Percentiles rank a stretch among this genome's conserved stretches.
phyloP scores from a whole-genome alignment of 1,140 invertebrate genomes.

The Drosophila nasuta region DNA sequence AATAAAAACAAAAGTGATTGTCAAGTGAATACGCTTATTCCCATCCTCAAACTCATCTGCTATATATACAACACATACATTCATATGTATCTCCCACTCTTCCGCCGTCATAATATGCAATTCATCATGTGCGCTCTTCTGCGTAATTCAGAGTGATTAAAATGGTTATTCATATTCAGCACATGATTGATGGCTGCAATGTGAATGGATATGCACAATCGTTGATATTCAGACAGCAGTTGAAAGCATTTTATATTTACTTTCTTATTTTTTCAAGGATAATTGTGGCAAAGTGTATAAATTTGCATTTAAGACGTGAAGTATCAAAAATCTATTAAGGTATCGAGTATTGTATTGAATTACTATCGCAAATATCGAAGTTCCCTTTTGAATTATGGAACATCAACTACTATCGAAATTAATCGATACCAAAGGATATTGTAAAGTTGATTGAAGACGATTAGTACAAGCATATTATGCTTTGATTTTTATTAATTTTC shows the following conservation, averaged over 20 bases:
- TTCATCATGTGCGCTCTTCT: conserved; percentile 81
- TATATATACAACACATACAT: not conserved
- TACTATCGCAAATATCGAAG: no score
- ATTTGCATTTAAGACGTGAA: no score
- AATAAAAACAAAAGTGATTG: conserved; percentile 84
- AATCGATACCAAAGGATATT: no score
- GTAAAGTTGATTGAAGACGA: no score
- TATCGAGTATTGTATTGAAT: no score
- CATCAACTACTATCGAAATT: no score
- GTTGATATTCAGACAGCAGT: conserved; percentile 41
- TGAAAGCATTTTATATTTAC: not conserved
- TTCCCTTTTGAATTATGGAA: no score
- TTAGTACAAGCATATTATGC: no score
- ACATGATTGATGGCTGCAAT: conserved; percentile 67
- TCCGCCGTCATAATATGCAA: conserved; percentile 56
- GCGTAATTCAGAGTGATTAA: conserved; percentile 77
- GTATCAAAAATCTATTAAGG: no score
- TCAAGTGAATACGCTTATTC: conserved; percentile 80
- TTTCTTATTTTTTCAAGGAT: no score
- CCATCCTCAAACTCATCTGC: conserved; percentile 34
- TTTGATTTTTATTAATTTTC: no score
- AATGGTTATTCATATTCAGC: conserved; percentile 73
- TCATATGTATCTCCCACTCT: not conserved
- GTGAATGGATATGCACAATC: conserved; percentile 29
- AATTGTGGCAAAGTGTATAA: no score